Evolutionary conservation across 2,797 vertebrate genomes (phyloP).

Genomic region (Enteromius paludinosus): DNA sequence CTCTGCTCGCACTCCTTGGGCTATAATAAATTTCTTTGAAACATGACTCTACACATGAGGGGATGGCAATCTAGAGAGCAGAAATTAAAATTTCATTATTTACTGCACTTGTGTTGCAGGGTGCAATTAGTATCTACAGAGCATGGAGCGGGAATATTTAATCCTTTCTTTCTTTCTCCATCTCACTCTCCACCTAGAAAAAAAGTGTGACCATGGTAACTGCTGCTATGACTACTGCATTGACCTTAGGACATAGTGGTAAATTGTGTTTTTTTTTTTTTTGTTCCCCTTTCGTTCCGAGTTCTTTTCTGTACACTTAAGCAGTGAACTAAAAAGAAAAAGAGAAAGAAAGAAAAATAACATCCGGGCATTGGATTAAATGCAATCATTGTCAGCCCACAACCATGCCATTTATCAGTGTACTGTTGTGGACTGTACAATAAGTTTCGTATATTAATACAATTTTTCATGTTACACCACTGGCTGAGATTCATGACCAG

Average conservation of each 20-base stretch:
- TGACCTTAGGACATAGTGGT: slow-evolving; percentile 84
- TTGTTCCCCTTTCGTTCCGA: slow-evolving; percentile 81
- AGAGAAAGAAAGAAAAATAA: slow-evolving; percentile 55
- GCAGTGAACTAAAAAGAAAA: slow-evolving; percentile 77
- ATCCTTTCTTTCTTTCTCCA: slow-evolving; percentile 74
- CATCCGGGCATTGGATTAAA: slow-evolving; percentile 83
- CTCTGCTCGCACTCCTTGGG: slow-evolving; percentile 74
- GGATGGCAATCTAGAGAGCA: slow-evolving; percentile 77
- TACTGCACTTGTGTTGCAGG: slow-evolving; percentile 85
- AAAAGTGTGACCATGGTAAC: slow-evolving; percentile 82
- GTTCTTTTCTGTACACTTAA: slow-evolving; percentile 86
- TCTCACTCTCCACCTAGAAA: slow-evolving; percentile 75
- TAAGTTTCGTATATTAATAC: slow-evolving; percentile 95
- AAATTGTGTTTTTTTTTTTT: slow-evolving; percentile 76
- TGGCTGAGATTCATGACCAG: slow-evolving; percentile 90
- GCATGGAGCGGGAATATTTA: slow-evolving; percentile 86
- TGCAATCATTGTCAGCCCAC: slow-evolving; percentile 87
- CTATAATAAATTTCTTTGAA: slow-evolving; percentile 86
- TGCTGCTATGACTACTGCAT: slow-evolving; percentile 87
- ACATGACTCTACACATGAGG: slow-evolving; percentile 84
- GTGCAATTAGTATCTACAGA: slow-evolving; percentile 93
- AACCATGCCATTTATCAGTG: slow-evolving; percentile 89
- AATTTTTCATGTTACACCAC: slow-evolving; percentile 91
- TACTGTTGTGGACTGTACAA: slow-evolving; percentile 90
- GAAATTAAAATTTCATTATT: slow-evolving; percentile 99